phyloP scores from a whole-genome alignment of 2,797 vertebrate species.

The Sebastes variabilis region DNA sequence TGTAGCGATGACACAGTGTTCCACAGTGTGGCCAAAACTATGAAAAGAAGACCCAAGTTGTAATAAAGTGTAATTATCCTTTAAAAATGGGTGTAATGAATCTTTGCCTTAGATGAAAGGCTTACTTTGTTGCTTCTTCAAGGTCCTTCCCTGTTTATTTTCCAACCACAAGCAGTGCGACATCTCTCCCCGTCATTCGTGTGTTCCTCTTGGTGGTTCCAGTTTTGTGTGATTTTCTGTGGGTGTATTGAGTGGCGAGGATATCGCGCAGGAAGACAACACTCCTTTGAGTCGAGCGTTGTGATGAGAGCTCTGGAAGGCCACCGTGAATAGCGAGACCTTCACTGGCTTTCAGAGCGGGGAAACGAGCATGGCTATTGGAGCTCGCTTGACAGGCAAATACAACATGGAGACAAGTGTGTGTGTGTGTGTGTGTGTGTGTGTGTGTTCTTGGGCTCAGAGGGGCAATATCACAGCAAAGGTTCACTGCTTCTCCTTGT shows the following conservation, averaged over 20 bases:
- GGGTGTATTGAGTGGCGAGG: not conserved
- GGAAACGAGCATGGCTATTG: conserved; percentile 19
- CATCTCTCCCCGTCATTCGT: not conserved
- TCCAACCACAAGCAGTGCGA: not conserved
- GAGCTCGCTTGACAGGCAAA: conserved; percentile 56
- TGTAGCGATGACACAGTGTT: not conserved
- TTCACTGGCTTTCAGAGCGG: conserved; percentile 33
- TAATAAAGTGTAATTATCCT: not conserved
- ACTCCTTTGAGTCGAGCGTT: not conserved
- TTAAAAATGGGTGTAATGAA: not conserved
- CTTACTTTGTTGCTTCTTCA: not conserved
- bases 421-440: no score
- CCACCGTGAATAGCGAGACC: conserved; percentile 28
- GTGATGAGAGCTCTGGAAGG: conserved; percentile 23
- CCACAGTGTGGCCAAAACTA: not conserved
- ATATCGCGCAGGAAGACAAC: conserved; percentile 12
- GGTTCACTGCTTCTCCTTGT: conserved; percentile 77
- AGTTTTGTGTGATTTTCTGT: conserved; percentile 4
- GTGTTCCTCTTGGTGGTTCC: not conserved
- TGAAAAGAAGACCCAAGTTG: not conserved
- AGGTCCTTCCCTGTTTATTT: conserved; percentile 8
- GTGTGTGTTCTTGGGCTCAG: conserved; percentile 45
- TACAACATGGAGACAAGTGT: conserved; percentile 14
- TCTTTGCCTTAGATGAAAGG: not conserved
- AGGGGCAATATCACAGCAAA: conserved; percentile 66